phyloP scores from a whole-genome alignment of 2,888 invertebrate genomes.

The Eupithecia pulchellata region DNA sequence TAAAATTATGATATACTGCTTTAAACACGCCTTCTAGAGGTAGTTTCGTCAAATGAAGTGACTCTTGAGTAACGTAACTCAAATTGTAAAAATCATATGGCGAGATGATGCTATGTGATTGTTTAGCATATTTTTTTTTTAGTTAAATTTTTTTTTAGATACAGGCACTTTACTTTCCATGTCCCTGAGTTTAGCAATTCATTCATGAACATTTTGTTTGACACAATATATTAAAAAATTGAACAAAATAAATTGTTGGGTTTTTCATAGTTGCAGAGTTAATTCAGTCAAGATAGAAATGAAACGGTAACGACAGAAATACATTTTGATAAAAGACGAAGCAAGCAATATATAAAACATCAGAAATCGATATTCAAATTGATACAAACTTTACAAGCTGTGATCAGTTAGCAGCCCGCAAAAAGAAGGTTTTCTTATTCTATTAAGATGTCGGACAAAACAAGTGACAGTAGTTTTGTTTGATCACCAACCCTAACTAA shows the following conservation, averaged over 20 bases:
- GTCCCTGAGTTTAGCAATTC: too few species aligned
- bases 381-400: neutral
- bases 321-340: neutral
- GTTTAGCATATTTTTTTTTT: too few species aligned
- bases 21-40: neutral
- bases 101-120: neutral
- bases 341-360: too few species aligned
- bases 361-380: neutral
- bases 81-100: neutral
- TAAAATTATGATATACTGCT: neutral
- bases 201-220: too few species aligned
- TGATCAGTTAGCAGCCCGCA: neutral
- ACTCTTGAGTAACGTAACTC: neutral
- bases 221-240: neutral
- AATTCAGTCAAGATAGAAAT: neutral
- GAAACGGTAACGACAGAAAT: neutral
- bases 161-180: too few species aligned
- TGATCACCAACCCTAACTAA: neutral
- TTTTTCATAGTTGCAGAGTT: neutral
- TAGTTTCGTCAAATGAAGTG: neutral
- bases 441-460: neutral
- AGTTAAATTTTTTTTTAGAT: too few species aligned
- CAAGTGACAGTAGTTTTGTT: neutral
- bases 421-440: neutral
- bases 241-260: neutral